Percentiles rank a stretch among this genome's conserved stretches.
Conservation (phyloP, 1,140 invertebrate genomes). For the Aricia agestis region DNA sequence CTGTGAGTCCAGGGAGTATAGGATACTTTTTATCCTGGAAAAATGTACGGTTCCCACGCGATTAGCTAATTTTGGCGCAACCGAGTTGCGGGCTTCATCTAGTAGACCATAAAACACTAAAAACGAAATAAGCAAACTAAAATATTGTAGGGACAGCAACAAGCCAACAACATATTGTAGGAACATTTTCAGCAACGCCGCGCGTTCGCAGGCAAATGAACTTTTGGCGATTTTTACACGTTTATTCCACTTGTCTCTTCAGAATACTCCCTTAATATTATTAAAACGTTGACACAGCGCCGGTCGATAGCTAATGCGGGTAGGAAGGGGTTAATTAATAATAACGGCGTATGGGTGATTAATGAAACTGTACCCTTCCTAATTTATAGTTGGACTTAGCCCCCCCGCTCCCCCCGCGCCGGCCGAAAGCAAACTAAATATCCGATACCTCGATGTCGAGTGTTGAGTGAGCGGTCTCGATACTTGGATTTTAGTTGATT, state of each 20-base stretch:
- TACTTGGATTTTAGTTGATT: slow-evolving; percentile 35
- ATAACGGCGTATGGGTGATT: slow-evolving; percentile 76
- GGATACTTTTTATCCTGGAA: too few species aligned
- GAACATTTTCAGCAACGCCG: too few species aligned
- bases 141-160: too few species aligned
- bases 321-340: slow-evolving; percentile 74
- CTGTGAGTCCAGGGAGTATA: too few species aligned
- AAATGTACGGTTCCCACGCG: too few species aligned
- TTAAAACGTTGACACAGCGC: slow-evolving; percentile 19
- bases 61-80: too few species aligned
- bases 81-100: too few species aligned
- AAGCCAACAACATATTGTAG: too few species aligned
- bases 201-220: too few species aligned
- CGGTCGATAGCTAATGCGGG: slow-evolving; percentile 53
- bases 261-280: not conserved
- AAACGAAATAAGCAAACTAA: too few species aligned
- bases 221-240: not conserved
- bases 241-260: not conserved
- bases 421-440: slow-evolving; percentile 76
- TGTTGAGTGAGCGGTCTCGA: slow-evolving; percentile 40
- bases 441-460: slow-evolving; percentile 71
- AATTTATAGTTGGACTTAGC: slow-evolving; percentile 77
- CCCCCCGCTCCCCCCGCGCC: slow-evolving; percentile 43
- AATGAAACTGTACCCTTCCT: slow-evolving; percentile 76
- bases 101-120: too few species aligned